Percentiles rank a stretch among this genome's conserved stretches.
Conservation (phyloP, 2,113 vertebrate genomes). For the Nettapus auritus region DNA sequence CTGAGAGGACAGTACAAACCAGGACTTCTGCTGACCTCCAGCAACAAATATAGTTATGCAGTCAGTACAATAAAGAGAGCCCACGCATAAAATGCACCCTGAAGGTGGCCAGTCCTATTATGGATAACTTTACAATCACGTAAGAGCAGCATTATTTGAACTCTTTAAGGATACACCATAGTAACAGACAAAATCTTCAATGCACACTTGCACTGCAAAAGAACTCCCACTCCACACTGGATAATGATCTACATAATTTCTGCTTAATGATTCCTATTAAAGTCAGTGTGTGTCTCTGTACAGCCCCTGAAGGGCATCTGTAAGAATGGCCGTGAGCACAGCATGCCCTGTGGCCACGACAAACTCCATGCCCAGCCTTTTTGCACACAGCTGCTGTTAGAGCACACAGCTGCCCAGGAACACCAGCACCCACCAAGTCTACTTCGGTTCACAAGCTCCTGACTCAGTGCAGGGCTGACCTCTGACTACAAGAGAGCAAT, state of each 20-base stretch:
- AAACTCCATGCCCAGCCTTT: neutral
- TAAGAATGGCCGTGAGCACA: neutral
- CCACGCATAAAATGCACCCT: neutral
- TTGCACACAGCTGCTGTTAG: neutral
- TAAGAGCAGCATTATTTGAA: conserved; percentile 14
- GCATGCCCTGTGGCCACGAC: rapidly evolving
- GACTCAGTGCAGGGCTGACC: neutral
- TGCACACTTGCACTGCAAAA: neutral
- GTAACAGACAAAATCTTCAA: neutral
- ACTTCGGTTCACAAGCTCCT: neutral
- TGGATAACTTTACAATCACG: neutral
- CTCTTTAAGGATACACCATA: neutral
- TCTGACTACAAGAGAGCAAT: neutral
- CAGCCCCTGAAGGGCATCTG: neutral
- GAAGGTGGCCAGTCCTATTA: neutral
- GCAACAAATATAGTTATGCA: neutral
- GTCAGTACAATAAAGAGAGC: neutral
- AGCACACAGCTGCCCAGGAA: neutral
- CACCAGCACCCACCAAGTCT: rapidly evolving
- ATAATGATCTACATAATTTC: conserved; percentile 30
- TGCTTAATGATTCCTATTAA: conserved; percentile 17
- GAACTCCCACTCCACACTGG: neutral
- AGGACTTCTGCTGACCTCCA: conserved; percentile 1
- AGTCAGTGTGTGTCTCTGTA: neutral
- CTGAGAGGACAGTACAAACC: neutral